These are phyloP conservation scores for Eupeodes latifasciatus DNA, from an alignment of 2,888 invertebrate species.

Conservation along the genomic window DNA sequence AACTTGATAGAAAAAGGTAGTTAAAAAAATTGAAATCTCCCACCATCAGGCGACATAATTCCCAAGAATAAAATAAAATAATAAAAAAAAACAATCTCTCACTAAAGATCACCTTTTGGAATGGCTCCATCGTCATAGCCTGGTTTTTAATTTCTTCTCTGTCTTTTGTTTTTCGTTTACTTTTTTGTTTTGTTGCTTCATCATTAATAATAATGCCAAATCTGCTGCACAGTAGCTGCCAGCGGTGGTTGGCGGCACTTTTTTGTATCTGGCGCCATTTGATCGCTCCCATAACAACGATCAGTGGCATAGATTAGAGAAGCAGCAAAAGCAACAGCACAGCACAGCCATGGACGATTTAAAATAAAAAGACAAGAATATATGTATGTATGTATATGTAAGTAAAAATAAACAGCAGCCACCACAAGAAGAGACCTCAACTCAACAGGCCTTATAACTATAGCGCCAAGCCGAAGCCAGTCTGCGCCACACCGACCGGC, in stretches of 20 bases:
- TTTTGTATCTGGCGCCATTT: constrained; percentile 76
- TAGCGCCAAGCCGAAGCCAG: constrained; percentile 15
- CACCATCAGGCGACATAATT: constrained; percentile 75
- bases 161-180: constrained; percentile 28
- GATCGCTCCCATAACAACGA: constrained; percentile 76
- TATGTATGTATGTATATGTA: too few species aligned
- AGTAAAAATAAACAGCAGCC: constrained; percentile 60
- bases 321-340: constrained; percentile 34
- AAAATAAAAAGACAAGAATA: constrained; percentile 25
- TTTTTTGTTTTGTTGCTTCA: constrained; percentile 54
- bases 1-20: constrained; percentile 12
- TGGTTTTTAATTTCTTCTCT: constrained; percentile 60
- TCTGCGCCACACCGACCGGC: constrained; percentile 2
- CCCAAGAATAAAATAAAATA: constrained; percentile 57
- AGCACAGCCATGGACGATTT: constrained; percentile 7
- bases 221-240: constrained; percentile 74
- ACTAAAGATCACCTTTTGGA: constrained; percentile 68
- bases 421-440: constrained; percentile 55
- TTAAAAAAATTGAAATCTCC: constrained; percentile 49
- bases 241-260: constrained; percentile 75
- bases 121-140: constrained; percentile 58
- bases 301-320: constrained; percentile 75
- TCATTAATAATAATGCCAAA: constrained; percentile 76
- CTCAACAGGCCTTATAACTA: constrained; percentile 20
- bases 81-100: constrained; percentile 62